A percentile compares a stretch with the other conserved stretches of the same genome.
Conservation (phyloP, 2,797 vertebrate species). For the Notoglanidium macrostoma region DNA sequence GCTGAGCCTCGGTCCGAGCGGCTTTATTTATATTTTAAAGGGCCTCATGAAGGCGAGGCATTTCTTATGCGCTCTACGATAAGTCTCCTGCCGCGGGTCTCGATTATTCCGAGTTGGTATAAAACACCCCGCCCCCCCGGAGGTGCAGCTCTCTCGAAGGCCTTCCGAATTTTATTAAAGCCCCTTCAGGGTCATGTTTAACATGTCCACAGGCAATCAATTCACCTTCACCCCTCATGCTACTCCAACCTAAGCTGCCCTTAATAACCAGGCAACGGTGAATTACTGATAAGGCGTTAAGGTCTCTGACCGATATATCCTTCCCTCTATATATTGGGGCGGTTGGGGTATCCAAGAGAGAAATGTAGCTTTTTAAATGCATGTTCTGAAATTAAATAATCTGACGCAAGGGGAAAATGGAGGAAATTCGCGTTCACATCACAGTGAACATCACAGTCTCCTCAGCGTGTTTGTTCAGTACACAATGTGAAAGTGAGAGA, state of each 20-base stretch:
- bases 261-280: slow-evolving; percentile 85
- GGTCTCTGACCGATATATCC: slow-evolving; percentile 84
- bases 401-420: slow-evolving; percentile 60
- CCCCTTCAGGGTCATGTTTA: slow-evolving; percentile 84
- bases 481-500: slow-evolving; percentile 13
- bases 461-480: slow-evolving; percentile 40
- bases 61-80: slow-evolving; percentile 74
- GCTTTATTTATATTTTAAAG: slow-evolving; percentile 67
- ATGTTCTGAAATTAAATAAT: slow-evolving; percentile 77
- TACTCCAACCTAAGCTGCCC: slow-evolving; percentile 83
- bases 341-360: slow-evolving; percentile 65
- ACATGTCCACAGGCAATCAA: slow-evolving; percentile 88
- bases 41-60: slow-evolving; percentile 68
- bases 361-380: slow-evolving; percentile 78
- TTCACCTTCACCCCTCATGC: slow-evolving; percentile 84
- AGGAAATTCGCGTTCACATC: slow-evolving; percentile 54
- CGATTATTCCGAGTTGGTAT: slow-evolving; percentile 80
- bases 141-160: slow-evolving; percentile 74
- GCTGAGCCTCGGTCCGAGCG: slow-evolving; percentile 36
- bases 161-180: slow-evolving; percentile 85
- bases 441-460: slow-evolving; percentile 57
- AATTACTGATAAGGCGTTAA: slow-evolving; percentile 83
- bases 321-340: slow-evolving; percentile 71
- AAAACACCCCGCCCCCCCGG: slow-evolving; percentile 65
- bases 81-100: slow-evolving; percentile 79